Evolutionary conservation across 1,140 invertebrate genomes (phyloP), one percentile per base, ranked within the genome.

Genomic region (Glomeris maerens): DNA sequence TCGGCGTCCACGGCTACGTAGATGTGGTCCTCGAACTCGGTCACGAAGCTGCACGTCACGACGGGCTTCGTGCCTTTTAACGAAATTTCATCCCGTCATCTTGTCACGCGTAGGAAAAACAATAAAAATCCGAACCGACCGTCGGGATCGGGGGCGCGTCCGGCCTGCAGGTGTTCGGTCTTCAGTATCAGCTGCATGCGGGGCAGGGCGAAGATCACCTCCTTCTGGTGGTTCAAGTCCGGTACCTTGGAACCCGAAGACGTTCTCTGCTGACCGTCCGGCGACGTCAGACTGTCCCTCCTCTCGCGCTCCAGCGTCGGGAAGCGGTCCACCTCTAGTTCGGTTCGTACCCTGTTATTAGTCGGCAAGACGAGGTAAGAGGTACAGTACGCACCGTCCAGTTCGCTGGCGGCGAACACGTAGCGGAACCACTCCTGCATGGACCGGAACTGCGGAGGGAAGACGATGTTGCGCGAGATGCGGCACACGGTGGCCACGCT

Each of bases 1-100:
- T 98, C 93, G 0, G 92, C 92, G 73, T 96, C 91, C 52, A 96
- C 90, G 1, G 93, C 93, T 49, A 98, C 91, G 68, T 91, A 94
- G 59, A 96, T 97, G 64, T 96, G 93, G 67, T 96, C 91, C 65
- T 95, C 90, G 71, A 98, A 96, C 69, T 97, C 92, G 5, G 92
- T 95, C 26, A 95, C 91, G 66, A 98, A 96, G 67, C 87, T 92
- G 71, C 90, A 95, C 59, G 94, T 84, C 21, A 97, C 89, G 26
- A 82, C 72, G 23, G 91, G 90, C 66, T 88, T 90, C 47, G 78
- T 74, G 63, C 83, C 89, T 84, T 61, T 42, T 61, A 66, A 54
- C 14, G 52, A 26, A 56, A 27, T 14, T 28, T 36, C 17, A 17
- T 17, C 17, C 10, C 17, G 31, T 36, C 17, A 36, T n/a, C 31